Conservation (phyloP, 1,140 invertebrate species). For the Drepana arcuata region DNA sequence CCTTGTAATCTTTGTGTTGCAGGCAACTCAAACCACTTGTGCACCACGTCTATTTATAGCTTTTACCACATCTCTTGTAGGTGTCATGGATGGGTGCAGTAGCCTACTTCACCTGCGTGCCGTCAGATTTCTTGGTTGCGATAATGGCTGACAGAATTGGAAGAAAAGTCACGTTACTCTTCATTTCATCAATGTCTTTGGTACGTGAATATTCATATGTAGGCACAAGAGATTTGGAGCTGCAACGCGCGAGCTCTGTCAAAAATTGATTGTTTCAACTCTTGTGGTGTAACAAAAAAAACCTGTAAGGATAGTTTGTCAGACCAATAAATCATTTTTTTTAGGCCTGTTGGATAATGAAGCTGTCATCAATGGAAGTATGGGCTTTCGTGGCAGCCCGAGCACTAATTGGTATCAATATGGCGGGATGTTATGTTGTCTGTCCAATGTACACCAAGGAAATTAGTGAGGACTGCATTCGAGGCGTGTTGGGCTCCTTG, state of each 20-base stretch:
- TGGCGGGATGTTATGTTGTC: slow-evolving; percentile 40
- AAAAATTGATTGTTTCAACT: too few relatives aligned
- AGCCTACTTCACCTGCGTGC: slow-evolving; percentile 34
- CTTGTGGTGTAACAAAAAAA: too few relatives aligned
- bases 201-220: too few relatives aligned
- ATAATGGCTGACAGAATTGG: slow-evolving; percentile 37
- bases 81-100: slow-evolving; percentile 52
- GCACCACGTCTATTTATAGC: too few relatives aligned
- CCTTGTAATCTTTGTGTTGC: too few relatives aligned
- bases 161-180: slow-evolving; percentile 31
- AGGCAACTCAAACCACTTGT: too few relatives aligned
- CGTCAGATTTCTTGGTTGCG: slow-evolving; percentile 29
- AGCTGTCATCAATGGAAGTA: slow-evolving; percentile 30
- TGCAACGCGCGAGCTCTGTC: too few relatives aligned
- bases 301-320: too few relatives aligned
- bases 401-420: slow-evolving; percentile 29
- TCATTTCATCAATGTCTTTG: slow-evolving; percentile 24
- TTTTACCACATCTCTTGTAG: slow-evolving; percentile 28
- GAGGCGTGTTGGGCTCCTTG: slow-evolving; percentile 42
- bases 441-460: slow-evolving; percentile 53
- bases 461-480: slow-evolving; percentile 37
- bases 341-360: slow-evolving; percentile 38
- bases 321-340: too few relatives aligned
- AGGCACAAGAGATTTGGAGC: too few relatives aligned
- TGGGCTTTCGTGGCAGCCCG: slow-evolving; percentile 41